These are phyloP conservation scores for Spodoptera picta DNA, from an alignment of 2,888 invertebrate species.

Conservation along the genomic window DNA sequence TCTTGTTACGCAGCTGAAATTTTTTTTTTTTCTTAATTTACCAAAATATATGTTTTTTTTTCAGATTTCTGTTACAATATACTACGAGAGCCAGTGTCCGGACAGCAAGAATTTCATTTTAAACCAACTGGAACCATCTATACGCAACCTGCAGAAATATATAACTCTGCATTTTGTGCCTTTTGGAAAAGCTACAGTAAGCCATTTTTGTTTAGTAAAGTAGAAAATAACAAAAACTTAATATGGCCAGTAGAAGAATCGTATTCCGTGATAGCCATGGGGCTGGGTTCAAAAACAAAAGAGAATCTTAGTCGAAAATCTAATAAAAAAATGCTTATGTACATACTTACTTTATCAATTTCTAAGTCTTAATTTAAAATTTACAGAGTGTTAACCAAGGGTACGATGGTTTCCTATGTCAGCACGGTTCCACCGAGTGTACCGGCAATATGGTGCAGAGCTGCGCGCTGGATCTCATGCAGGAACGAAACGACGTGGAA, in stretches of 20 bases:
- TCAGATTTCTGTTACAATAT: conserved; percentile 83
- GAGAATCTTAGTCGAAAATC: no score
- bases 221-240: not conserved
- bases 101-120: conserved; percentile 89
- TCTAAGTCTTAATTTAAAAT: conserved; percentile 2
- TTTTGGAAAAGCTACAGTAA: conserved; percentile 90
- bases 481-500: conserved; percentile 64
- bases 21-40: not conserved
- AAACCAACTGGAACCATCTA: conserved; percentile 85
- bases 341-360: no score
- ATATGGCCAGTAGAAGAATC: no score
- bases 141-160: conserved; percentile 82
- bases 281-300: no score
- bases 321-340: no score
- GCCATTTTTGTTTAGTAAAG: conserved; percentile 43
- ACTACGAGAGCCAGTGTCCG: conserved; percentile 90
- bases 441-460: conserved; percentile 90
- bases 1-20: no score
- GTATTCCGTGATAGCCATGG: no score
- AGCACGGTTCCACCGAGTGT: conserved; percentile 90
- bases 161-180: conserved; percentile 88
- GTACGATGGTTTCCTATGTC: conserved; percentile 86
- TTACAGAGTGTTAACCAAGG: conserved; percentile 76
- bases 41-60: conserved; percentile 44
- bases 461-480: conserved; percentile 84